Evolutionary conservation across 1,140 invertebrate genomes (phyloP).

Genomic region (Periplaneta americana): DNA sequence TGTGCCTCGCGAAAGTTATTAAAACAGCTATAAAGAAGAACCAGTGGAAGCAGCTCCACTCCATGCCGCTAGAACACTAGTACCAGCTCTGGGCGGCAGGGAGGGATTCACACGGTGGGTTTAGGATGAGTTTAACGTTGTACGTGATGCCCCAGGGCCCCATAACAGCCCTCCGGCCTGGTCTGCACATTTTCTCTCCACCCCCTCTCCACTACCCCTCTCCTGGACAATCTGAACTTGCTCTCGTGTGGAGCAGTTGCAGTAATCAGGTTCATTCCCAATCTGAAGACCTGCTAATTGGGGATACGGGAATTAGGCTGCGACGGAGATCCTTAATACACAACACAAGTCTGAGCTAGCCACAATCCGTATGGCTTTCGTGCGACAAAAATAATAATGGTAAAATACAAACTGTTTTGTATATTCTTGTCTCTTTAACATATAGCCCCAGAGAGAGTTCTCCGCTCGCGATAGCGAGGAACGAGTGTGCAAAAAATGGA

Average conservation of each 20-base stretch:
- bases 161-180: background rate
- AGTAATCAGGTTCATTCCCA: background rate
- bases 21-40: background rate
- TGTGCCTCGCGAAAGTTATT: background rate
- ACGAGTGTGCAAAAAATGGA: background rate
- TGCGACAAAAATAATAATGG: background rate
- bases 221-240: background rate
- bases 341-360: background rate
- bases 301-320: background rate
- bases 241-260: background rate
- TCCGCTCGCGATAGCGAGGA: background rate
- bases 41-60: background rate
- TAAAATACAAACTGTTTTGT: too few species aligned
- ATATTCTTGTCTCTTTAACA: background rate
- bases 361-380: too few species aligned
- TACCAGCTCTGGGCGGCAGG: background rate
- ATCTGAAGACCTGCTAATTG: background rate
- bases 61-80: background rate
- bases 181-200: background rate
- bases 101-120: background rate
- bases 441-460: background rate
- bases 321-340: background rate
- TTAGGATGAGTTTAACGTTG: background rate
- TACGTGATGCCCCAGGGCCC: background rate
- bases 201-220: background rate